phyloP scores from a whole-genome alignment of 2,888 invertebrate species.

The Alcis repandata region DNA sequence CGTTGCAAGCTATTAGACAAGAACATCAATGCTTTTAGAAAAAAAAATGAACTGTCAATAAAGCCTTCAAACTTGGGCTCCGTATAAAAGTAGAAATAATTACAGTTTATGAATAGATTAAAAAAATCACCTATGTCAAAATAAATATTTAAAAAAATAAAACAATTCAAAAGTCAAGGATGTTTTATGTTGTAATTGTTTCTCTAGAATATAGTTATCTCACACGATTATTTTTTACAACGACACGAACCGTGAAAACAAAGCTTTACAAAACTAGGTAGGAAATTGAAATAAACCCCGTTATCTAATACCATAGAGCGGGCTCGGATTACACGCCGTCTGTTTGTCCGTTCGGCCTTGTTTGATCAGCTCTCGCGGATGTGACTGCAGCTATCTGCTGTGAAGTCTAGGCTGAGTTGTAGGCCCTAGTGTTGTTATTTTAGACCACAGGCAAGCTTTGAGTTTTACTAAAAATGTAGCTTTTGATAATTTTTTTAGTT shows the following conservation, averaged over 20 bases:
- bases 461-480: neutral
- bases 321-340: slow-evolving; percentile 33
- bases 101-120: no score
- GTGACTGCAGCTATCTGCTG: slow-evolving; percentile 11
- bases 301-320: neutral
- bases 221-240: neutral
- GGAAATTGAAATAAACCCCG: neutral
- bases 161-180: no score
- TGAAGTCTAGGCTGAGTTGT: neutral
- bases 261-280: neutral
- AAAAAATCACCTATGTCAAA: no score
- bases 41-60: no score
- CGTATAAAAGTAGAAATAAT: no score
- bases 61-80: no score
- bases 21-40: no score
- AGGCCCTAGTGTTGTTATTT: slow-evolving; percentile 3
- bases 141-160: no score
- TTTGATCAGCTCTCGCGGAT: slow-evolving; percentile 51
- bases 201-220: no score
- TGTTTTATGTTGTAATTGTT: no score
- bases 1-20: no score
- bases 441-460: neutral
- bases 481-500: neutral
- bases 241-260: neutral
- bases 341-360: slow-evolving; percentile 51